A percentile compares a stretch with the other conserved stretches of the same genome.
Conservation (phyloP, 1,140 invertebrate genomes). For the Dendroctonus ponderosae region DNA sequence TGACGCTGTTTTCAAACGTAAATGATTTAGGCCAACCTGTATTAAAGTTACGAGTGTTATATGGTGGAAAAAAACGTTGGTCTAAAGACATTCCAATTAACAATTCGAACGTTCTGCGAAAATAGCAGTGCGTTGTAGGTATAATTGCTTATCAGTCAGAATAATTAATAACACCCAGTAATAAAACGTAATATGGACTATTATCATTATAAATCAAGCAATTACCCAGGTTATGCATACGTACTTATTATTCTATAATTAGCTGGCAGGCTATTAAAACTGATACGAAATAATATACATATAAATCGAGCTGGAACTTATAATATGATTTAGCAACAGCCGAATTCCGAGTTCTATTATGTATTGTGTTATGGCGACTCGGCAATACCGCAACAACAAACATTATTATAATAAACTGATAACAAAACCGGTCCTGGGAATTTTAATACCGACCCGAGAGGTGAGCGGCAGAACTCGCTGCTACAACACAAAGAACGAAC, state of each 20-base stretch:
- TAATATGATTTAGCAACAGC: conserved; percentile 19
- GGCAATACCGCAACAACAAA: neutral
- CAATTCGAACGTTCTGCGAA: no score
- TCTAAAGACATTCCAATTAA: no score
- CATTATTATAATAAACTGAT: conserved; percentile 30
- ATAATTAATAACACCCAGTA: neutral
- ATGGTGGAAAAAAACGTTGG: no score
- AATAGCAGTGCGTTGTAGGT: no score
- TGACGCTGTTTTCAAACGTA: no score
- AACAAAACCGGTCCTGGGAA: conserved; percentile 33
- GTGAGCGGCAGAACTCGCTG: conserved; percentile 25
- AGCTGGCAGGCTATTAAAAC: conserved; percentile 6
- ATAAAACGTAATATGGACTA: neutral
- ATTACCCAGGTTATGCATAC: neutral
- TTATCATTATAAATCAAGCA: conserved; percentile 12
- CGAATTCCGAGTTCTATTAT: conserved; percentile 8
- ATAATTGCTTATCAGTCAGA: neutral
- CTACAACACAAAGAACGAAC: conserved; percentile 32
- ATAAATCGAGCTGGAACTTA: conserved; percentile 1
- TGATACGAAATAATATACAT: conserved; percentile 2
- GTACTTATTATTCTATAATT: neutral
- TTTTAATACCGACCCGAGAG: conserved; percentile 18
- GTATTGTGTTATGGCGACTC: neutral
- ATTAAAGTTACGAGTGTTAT: no score
- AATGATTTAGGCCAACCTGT: no score